phyloP scores from a whole-genome alignment of 2,797 vertebrate genomes.

The Pseudochromis fuscus region DNA sequence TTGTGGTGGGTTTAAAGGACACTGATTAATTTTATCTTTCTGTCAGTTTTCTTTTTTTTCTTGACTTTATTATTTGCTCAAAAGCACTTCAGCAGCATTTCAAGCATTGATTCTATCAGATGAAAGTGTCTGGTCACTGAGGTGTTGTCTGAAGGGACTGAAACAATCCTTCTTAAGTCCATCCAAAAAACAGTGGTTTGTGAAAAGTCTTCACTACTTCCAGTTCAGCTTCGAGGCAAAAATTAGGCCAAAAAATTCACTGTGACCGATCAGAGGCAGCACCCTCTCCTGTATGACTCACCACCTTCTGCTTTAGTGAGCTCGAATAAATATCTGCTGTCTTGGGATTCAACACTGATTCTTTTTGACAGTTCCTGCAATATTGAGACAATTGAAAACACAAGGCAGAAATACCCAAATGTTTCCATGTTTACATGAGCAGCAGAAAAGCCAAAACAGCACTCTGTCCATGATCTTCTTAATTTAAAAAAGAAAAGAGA shows the following conservation, averaged over 20 bases:
- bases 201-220: conserved; percentile 10
- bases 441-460: background rate
- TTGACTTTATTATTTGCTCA: too few species aligned
- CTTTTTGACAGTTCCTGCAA: conserved; percentile 21
- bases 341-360: conserved; percentile 8
- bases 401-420: conserved; percentile 19
- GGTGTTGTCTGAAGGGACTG: background rate
- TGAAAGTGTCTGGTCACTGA: background rate
- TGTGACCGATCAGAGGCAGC: conserved; percentile 11
- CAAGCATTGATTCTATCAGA: background rate
- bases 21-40: background rate
- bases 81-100: background rate
- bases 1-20: background rate
- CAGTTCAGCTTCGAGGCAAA: conserved; percentile 13
- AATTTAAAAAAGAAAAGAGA: background rate
- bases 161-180: conserved; percentile 21
- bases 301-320: conserved; percentile 20
- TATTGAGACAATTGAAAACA: conserved; percentile 15
- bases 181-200: conserved; percentile 33
- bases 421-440: conserved; percentile 11
- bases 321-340: conserved; percentile 21
- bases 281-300: conserved; percentile 31
- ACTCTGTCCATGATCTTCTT: conserved; percentile 12
- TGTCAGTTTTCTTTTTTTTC: too few species aligned
- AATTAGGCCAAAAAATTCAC: conserved; percentile 25